These are phyloP conservation scores for Chaenocephalus aceratus DNA, from an alignment of 2,113 vertebrate species.

Conservation along the genomic window DNA sequence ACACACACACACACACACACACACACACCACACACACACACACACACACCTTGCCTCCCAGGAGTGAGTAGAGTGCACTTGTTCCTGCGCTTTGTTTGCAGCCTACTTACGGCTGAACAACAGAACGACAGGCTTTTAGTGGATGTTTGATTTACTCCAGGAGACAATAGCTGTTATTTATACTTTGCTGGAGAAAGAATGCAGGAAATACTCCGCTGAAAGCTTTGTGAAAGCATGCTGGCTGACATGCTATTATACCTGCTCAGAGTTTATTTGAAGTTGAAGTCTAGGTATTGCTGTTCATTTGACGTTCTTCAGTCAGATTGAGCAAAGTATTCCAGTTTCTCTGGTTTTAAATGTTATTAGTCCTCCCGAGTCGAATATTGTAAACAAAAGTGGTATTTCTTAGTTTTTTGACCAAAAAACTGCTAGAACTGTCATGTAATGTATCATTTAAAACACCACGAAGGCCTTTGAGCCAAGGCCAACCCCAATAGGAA, in stretches of 20 bases:
- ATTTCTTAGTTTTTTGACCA: not conserved
- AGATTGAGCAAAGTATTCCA: not conserved
- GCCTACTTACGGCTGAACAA: slow-evolving; percentile 55
- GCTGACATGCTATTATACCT: slow-evolving; percentile 11
- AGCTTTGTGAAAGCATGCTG: slow-evolving; percentile 45
- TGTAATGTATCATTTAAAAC: slow-evolving; percentile 9
- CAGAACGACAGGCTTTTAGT: slow-evolving; percentile 66
- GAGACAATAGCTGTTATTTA: slow-evolving; percentile 71
- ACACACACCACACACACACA: slow-evolving; percentile 17
- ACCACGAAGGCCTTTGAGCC: slow-evolving; percentile 2
- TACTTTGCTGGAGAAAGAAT: slow-evolving; percentile 31
- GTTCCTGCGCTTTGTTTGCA: slow-evolving; percentile 63
- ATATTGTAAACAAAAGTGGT: not conserved
- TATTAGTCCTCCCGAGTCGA: not conserved
- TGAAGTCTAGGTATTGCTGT: not conserved
- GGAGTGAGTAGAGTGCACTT: slow-evolving; percentile 70
- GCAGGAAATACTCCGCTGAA: slow-evolving; percentile 42
- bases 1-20: slow-evolving; percentile 25
- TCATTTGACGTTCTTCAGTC: not conserved
- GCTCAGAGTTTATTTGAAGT: not conserved
- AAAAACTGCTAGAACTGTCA: slow-evolving; percentile 21
- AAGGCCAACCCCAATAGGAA: not conserved
- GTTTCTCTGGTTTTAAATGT: not conserved
- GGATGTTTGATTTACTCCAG: slow-evolving; percentile 51
- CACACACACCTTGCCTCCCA: slow-evolving; percentile 56